Conservation (phyloP, 2,797 vertebrate genomes). For the Aldrovandia affinis region DNA sequence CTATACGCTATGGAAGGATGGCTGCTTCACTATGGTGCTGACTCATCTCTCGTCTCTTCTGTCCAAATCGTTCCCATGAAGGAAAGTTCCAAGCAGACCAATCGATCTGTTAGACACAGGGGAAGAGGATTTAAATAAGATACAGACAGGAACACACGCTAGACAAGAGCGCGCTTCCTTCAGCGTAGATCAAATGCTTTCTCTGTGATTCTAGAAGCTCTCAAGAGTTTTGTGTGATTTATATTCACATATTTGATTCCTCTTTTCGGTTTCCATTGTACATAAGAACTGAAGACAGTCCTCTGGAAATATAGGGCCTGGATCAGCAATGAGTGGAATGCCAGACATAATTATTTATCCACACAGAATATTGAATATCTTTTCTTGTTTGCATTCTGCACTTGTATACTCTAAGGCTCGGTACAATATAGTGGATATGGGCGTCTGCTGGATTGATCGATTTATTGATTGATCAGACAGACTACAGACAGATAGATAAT, state of each 20-base stretch:
- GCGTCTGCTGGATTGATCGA: background rate
- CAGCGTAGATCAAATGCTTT: background rate
- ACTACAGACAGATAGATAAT: background rate
- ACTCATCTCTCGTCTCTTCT: background rate
- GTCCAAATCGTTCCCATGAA: background rate
- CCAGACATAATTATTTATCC: background rate
- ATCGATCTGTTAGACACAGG: background rate
- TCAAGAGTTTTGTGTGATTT: slow-evolving; percentile 6
- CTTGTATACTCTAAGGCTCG: background rate
- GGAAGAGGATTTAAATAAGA: background rate
- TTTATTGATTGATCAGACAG: background rate
- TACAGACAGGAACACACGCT: background rate
- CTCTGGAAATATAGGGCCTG: background rate
- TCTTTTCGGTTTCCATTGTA: background rate
- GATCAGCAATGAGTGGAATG: background rate
- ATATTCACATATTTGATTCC: background rate
- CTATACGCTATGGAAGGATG: background rate
- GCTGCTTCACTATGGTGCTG: background rate
- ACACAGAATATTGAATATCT: background rate
- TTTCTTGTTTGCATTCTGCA: background rate
- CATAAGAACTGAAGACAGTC: background rate
- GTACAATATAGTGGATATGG: background rate
- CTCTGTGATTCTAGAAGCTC: background rate
- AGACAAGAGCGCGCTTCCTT: background rate
- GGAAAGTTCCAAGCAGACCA: background rate